phyloP scores from a whole-genome alignment of 2,113 vertebrate species.

The Anthoscopus minutus region DNA sequence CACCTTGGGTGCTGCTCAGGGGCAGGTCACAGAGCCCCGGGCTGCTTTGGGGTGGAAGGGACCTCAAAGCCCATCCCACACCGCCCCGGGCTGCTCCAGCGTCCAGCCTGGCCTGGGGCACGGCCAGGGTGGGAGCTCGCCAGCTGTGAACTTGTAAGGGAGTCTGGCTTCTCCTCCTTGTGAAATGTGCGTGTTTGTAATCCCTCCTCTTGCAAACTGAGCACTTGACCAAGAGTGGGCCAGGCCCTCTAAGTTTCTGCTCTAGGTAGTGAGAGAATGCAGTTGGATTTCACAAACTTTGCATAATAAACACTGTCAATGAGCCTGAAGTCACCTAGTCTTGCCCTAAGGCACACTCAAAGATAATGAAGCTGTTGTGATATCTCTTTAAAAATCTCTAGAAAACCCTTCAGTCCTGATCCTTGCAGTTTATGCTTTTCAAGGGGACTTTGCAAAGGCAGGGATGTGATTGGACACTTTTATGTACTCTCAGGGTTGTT shows the following conservation, averaged over 20 bases:
- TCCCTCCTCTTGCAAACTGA: background rate
- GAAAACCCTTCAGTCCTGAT: background rate
- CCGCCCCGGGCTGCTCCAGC: background rate
- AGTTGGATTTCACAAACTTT: background rate
- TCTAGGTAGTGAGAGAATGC: rapidly evolving
- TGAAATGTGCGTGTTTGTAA: too few species aligned
- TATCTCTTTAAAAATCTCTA: background rate
- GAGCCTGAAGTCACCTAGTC: background rate
- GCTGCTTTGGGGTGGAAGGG: background rate
- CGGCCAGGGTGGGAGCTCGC: background rate
- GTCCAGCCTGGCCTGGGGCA: background rate
- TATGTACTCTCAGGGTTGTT: background rate
- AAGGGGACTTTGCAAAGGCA: background rate
- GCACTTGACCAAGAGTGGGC: background rate
- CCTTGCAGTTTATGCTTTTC: rapidly evolving
- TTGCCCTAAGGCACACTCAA: background rate
- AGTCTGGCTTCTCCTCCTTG: too few species aligned
- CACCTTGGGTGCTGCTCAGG: background rate
- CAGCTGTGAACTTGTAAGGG: background rate
- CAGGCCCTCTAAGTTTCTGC: background rate
- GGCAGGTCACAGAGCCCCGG: background rate
- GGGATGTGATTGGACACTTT: background rate
- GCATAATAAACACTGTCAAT: background rate
- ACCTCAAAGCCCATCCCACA: rapidly evolving
- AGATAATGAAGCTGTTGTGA: background rate